A percentile compares a stretch with the other conserved stretches of the same genome.
Conservation (phyloP, 2,888 invertebrate genomes). For the Epirrita christyi region DNA sequence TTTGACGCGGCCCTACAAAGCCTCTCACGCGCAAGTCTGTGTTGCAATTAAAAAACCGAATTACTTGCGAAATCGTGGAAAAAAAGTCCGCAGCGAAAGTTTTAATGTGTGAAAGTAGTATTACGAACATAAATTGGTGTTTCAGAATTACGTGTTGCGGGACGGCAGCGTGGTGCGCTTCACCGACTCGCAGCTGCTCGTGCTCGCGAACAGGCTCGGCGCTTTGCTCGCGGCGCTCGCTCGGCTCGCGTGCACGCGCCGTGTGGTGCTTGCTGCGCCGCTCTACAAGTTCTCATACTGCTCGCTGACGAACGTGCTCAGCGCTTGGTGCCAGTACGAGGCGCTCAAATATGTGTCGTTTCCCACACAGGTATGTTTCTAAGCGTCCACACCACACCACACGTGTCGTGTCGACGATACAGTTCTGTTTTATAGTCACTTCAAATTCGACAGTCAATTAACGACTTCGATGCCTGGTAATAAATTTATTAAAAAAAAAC, state of each 20-base stretch:
- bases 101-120: neutral
- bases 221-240: conserved; percentile 87
- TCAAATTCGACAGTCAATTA: too few relatives aligned
- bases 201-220: conserved; percentile 96
- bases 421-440: too few relatives aligned
- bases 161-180: conserved; percentile 89
- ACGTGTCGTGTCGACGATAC: too few relatives aligned
- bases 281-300: conserved; percentile 98
- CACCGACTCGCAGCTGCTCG: conserved; percentile 97
- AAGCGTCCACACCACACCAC: neutral
- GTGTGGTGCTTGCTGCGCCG: conserved; percentile 91
- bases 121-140: neutral
- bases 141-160: conserved; percentile 87
- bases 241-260: conserved; percentile 84
- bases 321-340: conserved; percentile 99
- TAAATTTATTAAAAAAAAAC: too few relatives aligned
- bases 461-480: too few relatives aligned
- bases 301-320: conserved; percentile 98
- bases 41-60: too few relatives aligned
- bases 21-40: too few relatives aligned
- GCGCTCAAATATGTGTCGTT: conserved; percentile 99
- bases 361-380: conserved; percentile 93
- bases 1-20: too few relatives aligned
- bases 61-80: too few relatives aligned
- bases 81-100: too few relatives aligned